Conservation (phyloP, 2,797 vertebrate species). For the Paramormyrops hopkinsi region DNA sequence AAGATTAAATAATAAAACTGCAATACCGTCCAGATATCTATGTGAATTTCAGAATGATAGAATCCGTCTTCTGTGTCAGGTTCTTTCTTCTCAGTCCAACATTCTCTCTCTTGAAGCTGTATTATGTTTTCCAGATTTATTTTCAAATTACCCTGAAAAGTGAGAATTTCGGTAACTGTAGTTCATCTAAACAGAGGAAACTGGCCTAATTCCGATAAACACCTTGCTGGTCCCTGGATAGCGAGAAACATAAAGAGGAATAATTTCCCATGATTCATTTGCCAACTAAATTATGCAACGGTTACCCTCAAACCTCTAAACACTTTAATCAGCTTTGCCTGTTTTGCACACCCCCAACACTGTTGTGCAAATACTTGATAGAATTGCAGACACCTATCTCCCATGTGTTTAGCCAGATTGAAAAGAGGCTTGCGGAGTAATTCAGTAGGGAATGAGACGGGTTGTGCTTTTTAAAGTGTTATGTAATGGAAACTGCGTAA, state of each 20-base stretch:
- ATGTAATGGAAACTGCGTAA: background rate
- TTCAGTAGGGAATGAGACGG: background rate
- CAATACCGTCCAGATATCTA: constrained; percentile 71
- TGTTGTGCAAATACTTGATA: background rate
- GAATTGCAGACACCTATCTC: background rate
- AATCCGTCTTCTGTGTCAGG: constrained; percentile 51
- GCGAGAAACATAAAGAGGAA: background rate
- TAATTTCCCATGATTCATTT: background rate
- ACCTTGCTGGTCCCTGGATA: background rate
- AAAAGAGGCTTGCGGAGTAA: background rate
- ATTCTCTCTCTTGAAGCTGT: constrained; percentile 48
- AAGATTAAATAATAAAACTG: constrained; percentile 14
- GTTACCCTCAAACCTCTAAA: background rate
- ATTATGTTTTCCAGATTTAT: constrained; percentile 56
- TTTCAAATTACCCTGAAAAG: constrained; percentile 58
- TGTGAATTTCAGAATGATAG: constrained; percentile 52
- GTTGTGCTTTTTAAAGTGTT: background rate
- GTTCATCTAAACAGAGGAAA: background rate
- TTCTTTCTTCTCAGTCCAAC: constrained; percentile 54
- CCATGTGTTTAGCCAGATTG: background rate
- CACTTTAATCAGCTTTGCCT: background rate
- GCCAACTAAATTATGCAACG: background rate
- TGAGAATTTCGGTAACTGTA: background rate
- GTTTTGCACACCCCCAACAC: background rate
- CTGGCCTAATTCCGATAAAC: background rate